A percentile compares a stretch with the other conserved stretches of the same genome.
Conservation (phyloP, 2,797 vertebrate species). For the Lacerta bilineata region DNA sequence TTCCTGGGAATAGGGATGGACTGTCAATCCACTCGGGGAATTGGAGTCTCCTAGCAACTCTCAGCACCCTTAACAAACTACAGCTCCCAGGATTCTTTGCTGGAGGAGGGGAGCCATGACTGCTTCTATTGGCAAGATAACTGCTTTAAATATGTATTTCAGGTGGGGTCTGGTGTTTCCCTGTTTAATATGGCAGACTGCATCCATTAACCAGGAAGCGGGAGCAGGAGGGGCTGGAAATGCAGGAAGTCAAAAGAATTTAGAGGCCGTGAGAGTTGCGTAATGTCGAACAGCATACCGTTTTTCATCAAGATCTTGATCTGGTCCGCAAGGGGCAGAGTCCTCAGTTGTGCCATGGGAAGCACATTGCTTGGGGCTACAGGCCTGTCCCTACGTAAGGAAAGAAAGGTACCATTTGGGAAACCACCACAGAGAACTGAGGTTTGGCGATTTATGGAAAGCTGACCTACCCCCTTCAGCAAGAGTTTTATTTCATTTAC, state of each 20-base stretch:
- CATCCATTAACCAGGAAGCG: background rate
- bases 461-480: background rate
- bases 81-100: too few relatives aligned
- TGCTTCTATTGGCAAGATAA: too few relatives aligned
- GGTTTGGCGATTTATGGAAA: background rate
- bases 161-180: too few relatives aligned
- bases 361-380: conserved; percentile 95
- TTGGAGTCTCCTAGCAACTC: too few relatives aligned
- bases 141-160: too few relatives aligned
- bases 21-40: too few relatives aligned
- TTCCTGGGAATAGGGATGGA: too few relatives aligned
- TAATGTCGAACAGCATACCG: conserved; percentile 78
- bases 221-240: background rate
- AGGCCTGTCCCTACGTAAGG: conserved; percentile 85
- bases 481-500: too few relatives aligned
- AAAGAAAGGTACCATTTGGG: conserved; percentile 14
- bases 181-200: too few relatives aligned
- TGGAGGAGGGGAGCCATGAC: too few relatives aligned
- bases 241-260: background rate
- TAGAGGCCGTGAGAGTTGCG: rapidly evolving
- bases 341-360: conserved; percentile 97
- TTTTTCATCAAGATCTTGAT: conserved; percentile 99
- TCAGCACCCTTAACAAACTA: too few relatives aligned
- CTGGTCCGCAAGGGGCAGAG: conserved; percentile 93
- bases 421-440: background rate